phyloP scores from a whole-genome alignment of 2,888 invertebrate genomes.

The Sympetrum striolatum region DNA sequence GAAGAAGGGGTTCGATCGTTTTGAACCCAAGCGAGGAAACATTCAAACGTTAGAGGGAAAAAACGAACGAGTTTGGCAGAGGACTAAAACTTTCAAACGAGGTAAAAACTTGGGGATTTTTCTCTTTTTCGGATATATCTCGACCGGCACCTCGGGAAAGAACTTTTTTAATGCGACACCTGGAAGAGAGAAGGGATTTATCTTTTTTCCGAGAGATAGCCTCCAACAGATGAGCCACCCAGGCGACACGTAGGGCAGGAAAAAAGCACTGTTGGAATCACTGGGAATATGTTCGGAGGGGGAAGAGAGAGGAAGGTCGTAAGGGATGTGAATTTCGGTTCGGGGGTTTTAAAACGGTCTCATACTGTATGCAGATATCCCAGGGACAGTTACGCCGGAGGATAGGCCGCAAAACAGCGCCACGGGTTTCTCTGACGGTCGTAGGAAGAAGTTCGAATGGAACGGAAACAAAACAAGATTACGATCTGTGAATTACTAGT shows the following conservation, averaged over 20 bases:
- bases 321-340: background rate
- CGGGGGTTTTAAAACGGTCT: background rate
- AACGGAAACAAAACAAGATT: too few relatives aligned
- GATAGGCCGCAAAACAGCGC: background rate
- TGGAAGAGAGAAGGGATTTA: slow-evolving; percentile 9
- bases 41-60: background rate
- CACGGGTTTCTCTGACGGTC: background rate
- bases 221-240: background rate
- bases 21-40: background rate
- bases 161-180: slow-evolving; percentile 24
- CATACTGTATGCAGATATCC: background rate
- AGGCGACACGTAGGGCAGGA: background rate
- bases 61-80: background rate
- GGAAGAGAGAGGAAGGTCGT: background rate
- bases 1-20: background rate
- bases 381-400: background rate
- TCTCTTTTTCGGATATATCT: background rate
- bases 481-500: background rate
- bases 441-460: background rate
- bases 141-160: background rate
- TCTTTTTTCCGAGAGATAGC: background rate
- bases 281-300: background rate
- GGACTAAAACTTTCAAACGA: background rate
- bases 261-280: background rate
- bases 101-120: background rate